Base-by-base conservation (phyloP, 2,113 vertebrate species). In the Piprites chloris region DNA sequence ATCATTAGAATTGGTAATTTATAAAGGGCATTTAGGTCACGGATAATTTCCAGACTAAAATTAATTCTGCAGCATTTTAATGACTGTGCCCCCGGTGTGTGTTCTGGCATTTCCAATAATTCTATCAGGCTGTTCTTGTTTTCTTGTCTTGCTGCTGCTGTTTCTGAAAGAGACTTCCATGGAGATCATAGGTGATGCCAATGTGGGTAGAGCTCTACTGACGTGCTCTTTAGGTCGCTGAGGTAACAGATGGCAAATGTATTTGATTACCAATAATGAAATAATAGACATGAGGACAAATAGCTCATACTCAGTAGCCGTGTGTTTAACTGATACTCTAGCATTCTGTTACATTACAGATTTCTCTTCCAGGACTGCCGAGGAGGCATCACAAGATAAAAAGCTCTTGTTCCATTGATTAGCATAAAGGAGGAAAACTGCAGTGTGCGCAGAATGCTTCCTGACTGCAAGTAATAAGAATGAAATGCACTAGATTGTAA, bases 1-100 rank as follows among this genome's bases (percentile, higher is more conserved):
- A n/a, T 76, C 46, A 92, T 95, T 90, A 87, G 66, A 80, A 90
- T 39, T 92, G 46, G 42, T 93, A 83, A 97, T 92, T 83, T 92
- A 81, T 90, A 85, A 83, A 66, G 85, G 42, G 14, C 88, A 91
- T 89, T 81, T 83, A 88, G 63, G 89, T 85, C 84, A 88, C 0
- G 3, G 89, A 80, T 88, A 88, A 76, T 87, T 95, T 96, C 65
- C 87, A 89, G 75, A 53, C 28, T 91, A 80, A 94, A 96, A 93
- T 91, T 80, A 94, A 83, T 95, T 83, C 69, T 91, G 46, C 76
- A 89, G 61, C 56, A 47, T 91, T 73, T 93, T 85, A 87, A 90
- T 94, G 59, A 72, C 73, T 81, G 20, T 82, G 49, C 49, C 53
- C 85, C 18, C 0, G 0, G 44, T 56, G 21, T 8, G 1, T 2